Conservation (phyloP, 2,888 invertebrate genomes). For the Macrophya alboannulata region DNA sequence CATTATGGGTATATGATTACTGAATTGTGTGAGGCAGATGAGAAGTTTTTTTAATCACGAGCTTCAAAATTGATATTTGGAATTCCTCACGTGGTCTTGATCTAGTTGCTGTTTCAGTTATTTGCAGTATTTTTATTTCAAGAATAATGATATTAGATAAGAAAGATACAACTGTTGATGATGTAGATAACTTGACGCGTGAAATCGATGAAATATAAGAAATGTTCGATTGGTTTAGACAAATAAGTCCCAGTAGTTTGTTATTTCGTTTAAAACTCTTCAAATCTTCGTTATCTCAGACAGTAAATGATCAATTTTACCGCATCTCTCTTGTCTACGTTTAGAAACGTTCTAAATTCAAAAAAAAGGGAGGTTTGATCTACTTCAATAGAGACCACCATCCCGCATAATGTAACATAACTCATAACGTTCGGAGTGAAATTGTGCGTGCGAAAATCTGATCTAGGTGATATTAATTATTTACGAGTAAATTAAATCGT, state of each 20-base stretch:
- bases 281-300: background rate
- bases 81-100: no score
- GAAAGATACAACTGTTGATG: background rate
- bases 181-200: background rate
- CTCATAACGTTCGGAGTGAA: background rate
- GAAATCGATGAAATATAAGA: background rate
- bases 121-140: background rate
- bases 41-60: background rate
- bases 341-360: background rate
- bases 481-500: background rate
- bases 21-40: background rate
- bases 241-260: conserved; percentile 1
- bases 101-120: background rate
- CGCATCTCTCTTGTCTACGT: background rate
- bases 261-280: background rate
- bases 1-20: background rate
- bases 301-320: conserved; percentile 14
- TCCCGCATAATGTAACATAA: background rate
- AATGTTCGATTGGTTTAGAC: background rate
- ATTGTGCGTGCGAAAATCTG: background rate
- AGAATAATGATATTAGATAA: background rate
- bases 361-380: background rate
- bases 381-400: background rate
- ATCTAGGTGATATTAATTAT: background rate
- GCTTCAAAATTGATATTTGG: background rate